Base-by-base conservation (phyloP, 2,888 invertebrate genomes). In the Agrochola lychnidis region DNA sequence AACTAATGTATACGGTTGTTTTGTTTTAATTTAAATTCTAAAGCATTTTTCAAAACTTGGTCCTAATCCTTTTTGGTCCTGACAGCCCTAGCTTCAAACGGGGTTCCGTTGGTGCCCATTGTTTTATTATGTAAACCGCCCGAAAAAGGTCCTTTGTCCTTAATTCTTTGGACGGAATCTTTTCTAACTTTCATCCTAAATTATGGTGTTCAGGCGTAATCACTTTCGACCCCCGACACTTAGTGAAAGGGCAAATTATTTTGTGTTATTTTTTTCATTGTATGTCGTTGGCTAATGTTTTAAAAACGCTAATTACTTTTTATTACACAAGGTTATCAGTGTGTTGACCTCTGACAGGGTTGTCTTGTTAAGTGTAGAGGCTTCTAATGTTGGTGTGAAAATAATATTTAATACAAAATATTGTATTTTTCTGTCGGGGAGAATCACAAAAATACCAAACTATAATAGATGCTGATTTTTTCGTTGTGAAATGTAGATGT, bases 151-250 rank as follows among this genome's bases (percentile, higher is more conserved):
- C 90, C 85, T 89, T 92, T 91, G 91, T 91, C 85, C 85, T 81
- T 90, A 92, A 94, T 95, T 94, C 95, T 94, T 94, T 92, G 90
- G 90, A 85, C 87, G 92, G 91, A 94, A 94, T 94, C 94, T 95
- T 95, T 94, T 93, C 92, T 91, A 94, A 94, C 91, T 94, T 90
- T 92, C 84, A 81, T 89, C 89, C 88, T 93, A 93, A 95, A 93
- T 95, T 95, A 95, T 94, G 92, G 93, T 91, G 91, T 94, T 93
- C 91, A 90, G 89, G 87, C 91, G 90, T 94, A 95, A 96, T 95
- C 94, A 94, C 93, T 93, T 91, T 91, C 82, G 84, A 88, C 88
- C 89, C 88, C 86, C 86, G 89, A 89, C 91, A 92, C 90, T 92
- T 90, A 73, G 83, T 85, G 86, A 86, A 88, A 90, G 83, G 86